Percentiles rank a stretch among this genome's conserved stretches.
Conservation (phyloP, 2,113 vertebrate genomes). For the Percopsis transmontana region DNA sequence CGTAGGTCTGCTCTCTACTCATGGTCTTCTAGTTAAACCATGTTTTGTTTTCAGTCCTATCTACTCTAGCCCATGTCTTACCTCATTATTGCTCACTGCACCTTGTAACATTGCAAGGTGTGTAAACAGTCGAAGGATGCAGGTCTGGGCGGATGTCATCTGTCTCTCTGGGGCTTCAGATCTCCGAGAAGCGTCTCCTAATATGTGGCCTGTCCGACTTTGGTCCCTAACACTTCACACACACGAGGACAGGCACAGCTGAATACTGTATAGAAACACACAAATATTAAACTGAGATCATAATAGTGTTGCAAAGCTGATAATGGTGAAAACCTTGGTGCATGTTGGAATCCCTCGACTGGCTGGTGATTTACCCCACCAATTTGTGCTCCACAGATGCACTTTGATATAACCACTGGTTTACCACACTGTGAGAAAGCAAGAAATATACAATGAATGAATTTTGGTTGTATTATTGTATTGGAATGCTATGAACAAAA, state of each 20-base stretch:
- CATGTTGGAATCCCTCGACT: slow-evolving; percentile 42
- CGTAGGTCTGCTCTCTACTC: too few relatives aligned
- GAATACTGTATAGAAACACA: not conserved
- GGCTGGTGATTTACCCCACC: slow-evolving; percentile 33
- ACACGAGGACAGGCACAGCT: not conserved
- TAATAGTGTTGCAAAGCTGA: too few relatives aligned
- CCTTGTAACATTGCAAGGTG: slow-evolving; percentile 78
- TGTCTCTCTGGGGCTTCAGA: slow-evolving; percentile 72
- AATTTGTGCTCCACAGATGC: slow-evolving; percentile 56
- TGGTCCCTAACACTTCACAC: slow-evolving; percentile 24
- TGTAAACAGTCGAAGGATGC: slow-evolving; percentile 66
- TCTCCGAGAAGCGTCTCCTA: slow-evolving; percentile 50
- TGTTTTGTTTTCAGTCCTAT: fast-evolving
- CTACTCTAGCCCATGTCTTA: slow-evolving; percentile 28
- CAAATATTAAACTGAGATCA: not conserved
- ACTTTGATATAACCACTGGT: not conserved
- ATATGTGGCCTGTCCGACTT: slow-evolving; percentile 68
- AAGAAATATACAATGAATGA: not conserved
- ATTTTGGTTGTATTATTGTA: not conserved
- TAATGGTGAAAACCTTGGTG: not conserved
- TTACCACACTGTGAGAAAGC: slow-evolving; percentile 62
- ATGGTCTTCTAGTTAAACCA: not conserved
- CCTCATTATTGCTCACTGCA: slow-evolving; percentile 31
- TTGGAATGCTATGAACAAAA: not conserved
- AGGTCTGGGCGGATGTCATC: slow-evolving; percentile 54